phyloP scores from a whole-genome alignment of 2,888 invertebrate species.

The Himalopsyche japonica region DNA sequence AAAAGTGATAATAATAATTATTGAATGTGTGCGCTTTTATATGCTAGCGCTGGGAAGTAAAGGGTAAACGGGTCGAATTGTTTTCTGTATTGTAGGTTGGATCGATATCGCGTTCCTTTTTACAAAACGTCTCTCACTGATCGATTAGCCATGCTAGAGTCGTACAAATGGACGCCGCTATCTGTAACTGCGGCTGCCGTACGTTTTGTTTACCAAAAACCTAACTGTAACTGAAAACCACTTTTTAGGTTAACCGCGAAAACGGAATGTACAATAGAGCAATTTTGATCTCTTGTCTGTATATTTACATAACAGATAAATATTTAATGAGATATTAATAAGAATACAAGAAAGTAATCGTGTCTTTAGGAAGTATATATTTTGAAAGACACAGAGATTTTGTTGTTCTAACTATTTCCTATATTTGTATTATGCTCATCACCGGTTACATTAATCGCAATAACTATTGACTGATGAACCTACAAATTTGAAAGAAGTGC shows the following conservation, averaged over 20 bases:
- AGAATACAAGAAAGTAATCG: too few species aligned
- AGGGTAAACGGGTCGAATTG: neutral
- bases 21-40: too few species aligned
- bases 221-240: conserved; percentile 1
- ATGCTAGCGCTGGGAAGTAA: neutral
- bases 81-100: neutral
- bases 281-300: neutral
- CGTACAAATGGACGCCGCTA: conserved; percentile 16
- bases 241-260: neutral
- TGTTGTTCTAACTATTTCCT: too few species aligned
- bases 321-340: neutral
- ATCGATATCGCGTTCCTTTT: neutral
- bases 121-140: neutral
- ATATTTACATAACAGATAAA: neutral
- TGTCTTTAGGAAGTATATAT: too few species aligned
- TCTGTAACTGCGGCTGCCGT: conserved; percentile 2
- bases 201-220: conserved; percentile 28
- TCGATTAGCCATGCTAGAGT: conserved; percentile 18
- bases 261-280: neutral
- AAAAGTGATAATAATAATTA: too few species aligned
- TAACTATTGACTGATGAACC: too few species aligned
- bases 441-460: too few species aligned
- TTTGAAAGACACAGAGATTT: too few species aligned
- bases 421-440: too few species aligned
- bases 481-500: too few species aligned